Evolutionary conservation across 1,140 invertebrate species (phyloP).

Genomic region (Thalassaphorura encarpata): DNA sequence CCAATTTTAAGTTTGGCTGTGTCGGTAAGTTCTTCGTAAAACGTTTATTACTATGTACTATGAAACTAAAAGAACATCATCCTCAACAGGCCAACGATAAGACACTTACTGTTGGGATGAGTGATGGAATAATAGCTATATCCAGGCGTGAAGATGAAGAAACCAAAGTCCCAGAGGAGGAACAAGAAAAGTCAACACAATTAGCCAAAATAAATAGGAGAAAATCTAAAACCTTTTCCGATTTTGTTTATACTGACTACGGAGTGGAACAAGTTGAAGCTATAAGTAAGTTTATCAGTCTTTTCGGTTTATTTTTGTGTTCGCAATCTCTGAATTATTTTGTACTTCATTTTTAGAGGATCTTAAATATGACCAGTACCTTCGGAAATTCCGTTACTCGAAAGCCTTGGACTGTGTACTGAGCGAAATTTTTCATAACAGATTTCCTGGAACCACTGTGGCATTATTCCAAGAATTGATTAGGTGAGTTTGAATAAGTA

Average conservation of each 20-base stretch:
- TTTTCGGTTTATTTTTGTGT: too few relatives aligned
- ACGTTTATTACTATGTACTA: background rate
- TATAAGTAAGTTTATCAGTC: slow-evolving; percentile 14
- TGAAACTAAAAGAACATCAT: too few relatives aligned
- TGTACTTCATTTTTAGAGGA: slow-evolving; percentile 18
- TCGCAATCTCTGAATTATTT: too few relatives aligned
- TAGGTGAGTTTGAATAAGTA: slow-evolving; percentile 34
- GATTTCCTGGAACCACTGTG: slow-evolving; percentile 64
- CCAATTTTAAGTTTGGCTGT: slow-evolving; percentile 75
- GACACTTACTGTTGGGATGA: slow-evolving; percentile 76
- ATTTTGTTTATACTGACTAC: slow-evolving; percentile 22
- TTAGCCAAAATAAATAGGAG: slow-evolving; percentile 30
- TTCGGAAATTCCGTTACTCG: slow-evolving; percentile 70
- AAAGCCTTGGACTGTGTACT: slow-evolving; percentile 69
- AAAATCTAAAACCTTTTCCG: slow-evolving; percentile 38
- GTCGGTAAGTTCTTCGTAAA: slow-evolving; percentile 48
- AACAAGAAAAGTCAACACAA: slow-evolving; percentile 38
- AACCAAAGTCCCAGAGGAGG: slow-evolving; percentile 32
- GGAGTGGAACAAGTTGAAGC: slow-evolving; percentile 18
- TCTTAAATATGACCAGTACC: slow-evolving; percentile 49
- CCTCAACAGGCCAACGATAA: slow-evolving; percentile 67
- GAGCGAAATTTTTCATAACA: slow-evolving; percentile 46
- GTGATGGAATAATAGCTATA: slow-evolving; percentile 85
- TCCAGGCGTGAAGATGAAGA: slow-evolving; percentile 57
- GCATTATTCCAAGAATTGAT: slow-evolving; percentile 73